These are phyloP conservation scores for Noctua fimbriata DNA, from an alignment of 2,888 invertebrate genomes.

Conservation along the genomic window DNA sequence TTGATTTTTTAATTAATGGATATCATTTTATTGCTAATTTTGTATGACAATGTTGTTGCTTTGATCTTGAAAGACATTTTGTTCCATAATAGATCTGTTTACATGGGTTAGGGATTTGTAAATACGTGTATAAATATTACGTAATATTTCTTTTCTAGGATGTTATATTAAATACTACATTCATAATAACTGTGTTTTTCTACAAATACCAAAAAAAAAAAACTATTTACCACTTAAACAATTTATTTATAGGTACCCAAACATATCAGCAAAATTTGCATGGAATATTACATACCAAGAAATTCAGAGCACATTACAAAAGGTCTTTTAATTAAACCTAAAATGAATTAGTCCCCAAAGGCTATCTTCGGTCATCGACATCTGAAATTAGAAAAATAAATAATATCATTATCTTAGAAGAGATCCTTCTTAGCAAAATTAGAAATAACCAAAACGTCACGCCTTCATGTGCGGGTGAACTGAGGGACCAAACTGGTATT, in stretches of 20 bases:
- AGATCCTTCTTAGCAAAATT: not conserved
- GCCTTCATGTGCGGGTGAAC: not conserved
- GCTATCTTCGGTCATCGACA: constrained; percentile 87
- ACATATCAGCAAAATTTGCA: constrained; percentile 48
- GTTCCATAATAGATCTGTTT: constrained; percentile 70
- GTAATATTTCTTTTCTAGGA: constrained; percentile 66
- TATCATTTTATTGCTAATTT: constrained; percentile 33
- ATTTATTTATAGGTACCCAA: constrained; percentile 68
- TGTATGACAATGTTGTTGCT: constrained; percentile 36
- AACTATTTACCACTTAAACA: constrained; percentile 62
- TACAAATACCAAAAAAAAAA: constrained; percentile 35
- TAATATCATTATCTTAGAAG: not conserved
- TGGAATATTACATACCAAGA: constrained; percentile 58
- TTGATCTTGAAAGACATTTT: constrained; percentile 56
- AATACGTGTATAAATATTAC: constrained; percentile 72
- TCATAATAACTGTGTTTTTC: constrained; percentile 56
- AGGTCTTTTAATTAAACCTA: constrained; percentile 65
- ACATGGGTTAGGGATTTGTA: constrained; percentile 73
- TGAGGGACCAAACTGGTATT: no score
- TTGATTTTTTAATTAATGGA: constrained; percentile 35
- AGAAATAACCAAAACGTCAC: not conserved
- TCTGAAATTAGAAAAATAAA: constrained; percentile 76
- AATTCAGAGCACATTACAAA: constrained; percentile 63
- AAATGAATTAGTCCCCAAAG: constrained; percentile 57
- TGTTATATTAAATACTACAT: constrained; percentile 66